A percentile compares a stretch with the other conserved stretches of the same genome.
Evolutionary conservation across 2,888 invertebrate genomes (phyloP).

Genomic region (Chloroclystis v-ata): DNA sequence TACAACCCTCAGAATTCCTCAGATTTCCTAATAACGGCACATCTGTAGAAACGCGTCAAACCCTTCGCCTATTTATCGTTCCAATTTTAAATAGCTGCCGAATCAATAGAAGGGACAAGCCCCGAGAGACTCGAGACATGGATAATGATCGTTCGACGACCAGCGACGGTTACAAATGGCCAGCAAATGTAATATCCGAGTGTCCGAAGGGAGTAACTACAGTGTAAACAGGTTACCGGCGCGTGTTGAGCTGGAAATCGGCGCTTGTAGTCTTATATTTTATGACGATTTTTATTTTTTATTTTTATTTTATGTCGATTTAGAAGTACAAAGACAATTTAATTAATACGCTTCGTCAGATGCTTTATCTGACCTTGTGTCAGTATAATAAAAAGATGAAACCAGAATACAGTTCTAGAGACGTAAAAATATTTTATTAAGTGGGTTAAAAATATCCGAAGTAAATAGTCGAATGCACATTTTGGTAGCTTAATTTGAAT

Average conservation of each 20-base stretch:
- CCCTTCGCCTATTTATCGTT: slow-evolving; percentile 55
- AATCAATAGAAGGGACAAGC: slow-evolving; percentile 66
- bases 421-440: no score
- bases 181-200: slow-evolving; percentile 76
- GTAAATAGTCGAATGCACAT: no score
- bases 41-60: slow-evolving; percentile 43
- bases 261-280: no score
- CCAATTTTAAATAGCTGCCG: slow-evolving; percentile 60
- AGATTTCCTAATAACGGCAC: slow-evolving; percentile 26
- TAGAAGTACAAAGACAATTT: no score
- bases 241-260: neutral
- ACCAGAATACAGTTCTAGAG: no score
- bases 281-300: no score
- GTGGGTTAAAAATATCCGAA: no score
- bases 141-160: slow-evolving; percentile 71
- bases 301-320: no score
- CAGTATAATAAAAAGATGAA: no score
- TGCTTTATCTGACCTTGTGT: no score
- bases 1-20: slow-evolving; percentile 12
- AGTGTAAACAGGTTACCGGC: slow-evolving; percentile 1
- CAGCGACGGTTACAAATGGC: slow-evolving; percentile 74
- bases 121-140: slow-evolving; percentile 61
- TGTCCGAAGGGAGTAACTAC: slow-evolving; percentile 42
- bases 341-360: no score
- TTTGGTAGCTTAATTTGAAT: no score